Evolutionary conservation across 2,888 invertebrate genomes (phyloP).

Genomic region (Diaprepes abbreviatus): DNA sequence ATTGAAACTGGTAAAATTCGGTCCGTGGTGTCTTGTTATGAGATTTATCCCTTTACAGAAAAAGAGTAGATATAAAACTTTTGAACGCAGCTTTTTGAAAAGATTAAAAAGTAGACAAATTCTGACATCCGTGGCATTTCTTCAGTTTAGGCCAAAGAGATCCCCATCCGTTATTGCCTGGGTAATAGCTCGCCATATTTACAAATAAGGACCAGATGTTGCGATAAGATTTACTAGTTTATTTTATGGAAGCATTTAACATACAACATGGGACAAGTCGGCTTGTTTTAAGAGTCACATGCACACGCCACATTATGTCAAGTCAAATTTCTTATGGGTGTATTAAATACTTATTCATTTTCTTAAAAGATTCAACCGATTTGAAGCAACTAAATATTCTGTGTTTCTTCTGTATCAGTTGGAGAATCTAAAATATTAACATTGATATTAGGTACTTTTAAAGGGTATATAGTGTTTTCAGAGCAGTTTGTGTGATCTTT

Average conservation of each 20-base stretch:
- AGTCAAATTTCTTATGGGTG: constrained; percentile 7
- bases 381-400: too few relatives aligned
- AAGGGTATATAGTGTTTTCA: too few relatives aligned
- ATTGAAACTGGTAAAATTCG: too few relatives aligned
- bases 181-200: constrained; percentile 53
- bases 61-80: constrained; percentile 25
- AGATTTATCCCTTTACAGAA: too few relatives aligned
- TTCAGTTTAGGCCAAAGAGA: constrained; percentile 22
- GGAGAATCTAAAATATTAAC: too few relatives aligned
- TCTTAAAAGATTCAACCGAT: too few relatives aligned
- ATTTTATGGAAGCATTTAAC: constrained; percentile 43
- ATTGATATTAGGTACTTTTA: too few relatives aligned
- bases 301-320: constrained; percentile 10
- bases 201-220: constrained; percentile 58
- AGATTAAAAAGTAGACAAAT: constrained; percentile 36
- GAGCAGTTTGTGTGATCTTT: too few relatives aligned
- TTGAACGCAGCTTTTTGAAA: constrained; percentile 28
- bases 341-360: neutral
- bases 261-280: constrained; percentile 21
- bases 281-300: constrained; percentile 11
- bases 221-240: constrained; percentile 52
- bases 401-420: too few relatives aligned
- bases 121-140: constrained; percentile 16
- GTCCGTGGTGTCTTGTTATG: too few relatives aligned
- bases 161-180: constrained; percentile 48